Percentiles rank a stretch among this genome's conserved stretches.
Conservation (phyloP, 2,113 vertebrate genomes). For the Pipra filicauda region DNA sequence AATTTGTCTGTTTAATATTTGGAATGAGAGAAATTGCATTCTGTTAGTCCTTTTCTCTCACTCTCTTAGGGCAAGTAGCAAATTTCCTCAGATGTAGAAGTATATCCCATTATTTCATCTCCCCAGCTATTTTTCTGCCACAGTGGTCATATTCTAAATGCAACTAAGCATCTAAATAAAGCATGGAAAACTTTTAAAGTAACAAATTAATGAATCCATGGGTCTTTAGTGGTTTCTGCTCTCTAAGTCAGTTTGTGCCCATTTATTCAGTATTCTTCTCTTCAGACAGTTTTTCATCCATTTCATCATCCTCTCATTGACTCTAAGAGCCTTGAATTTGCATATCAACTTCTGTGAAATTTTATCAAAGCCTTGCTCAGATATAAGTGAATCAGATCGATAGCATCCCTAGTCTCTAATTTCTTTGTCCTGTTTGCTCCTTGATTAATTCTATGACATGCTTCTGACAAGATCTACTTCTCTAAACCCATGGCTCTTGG, state of each 20-base stretch:
- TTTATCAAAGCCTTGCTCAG: conserved; percentile 3
- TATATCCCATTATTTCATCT: neutral
- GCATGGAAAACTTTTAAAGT: neutral
- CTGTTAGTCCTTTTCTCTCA: neutral
- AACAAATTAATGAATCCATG: neutral
- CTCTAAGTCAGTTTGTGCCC: neutral
- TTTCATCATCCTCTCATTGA: conserved; percentile 14
- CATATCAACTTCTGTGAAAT: conserved; percentile 6
- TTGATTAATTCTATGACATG: conserved; percentile 35
- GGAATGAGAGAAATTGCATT: neutral
- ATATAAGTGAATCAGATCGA: neutral
- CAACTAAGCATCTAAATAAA: neutral
- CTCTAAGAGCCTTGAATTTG: conserved; percentile 11
- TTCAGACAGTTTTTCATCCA: neutral
- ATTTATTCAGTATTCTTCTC: neutral
- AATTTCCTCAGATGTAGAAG: neutral
- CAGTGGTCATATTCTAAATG: neutral
- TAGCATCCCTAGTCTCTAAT: neutral
- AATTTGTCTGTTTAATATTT: neutral
- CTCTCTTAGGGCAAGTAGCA: neutral
- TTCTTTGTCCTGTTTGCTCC: conserved; percentile 12
- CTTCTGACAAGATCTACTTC: conserved; percentile 20
- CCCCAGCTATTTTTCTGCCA: neutral
- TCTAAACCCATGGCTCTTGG: conserved; percentile 27
- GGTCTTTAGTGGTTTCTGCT: neutral